Base-by-base conservation (phyloP, 2,113 vertebrate species). In the Panthera tigris region DNA sequence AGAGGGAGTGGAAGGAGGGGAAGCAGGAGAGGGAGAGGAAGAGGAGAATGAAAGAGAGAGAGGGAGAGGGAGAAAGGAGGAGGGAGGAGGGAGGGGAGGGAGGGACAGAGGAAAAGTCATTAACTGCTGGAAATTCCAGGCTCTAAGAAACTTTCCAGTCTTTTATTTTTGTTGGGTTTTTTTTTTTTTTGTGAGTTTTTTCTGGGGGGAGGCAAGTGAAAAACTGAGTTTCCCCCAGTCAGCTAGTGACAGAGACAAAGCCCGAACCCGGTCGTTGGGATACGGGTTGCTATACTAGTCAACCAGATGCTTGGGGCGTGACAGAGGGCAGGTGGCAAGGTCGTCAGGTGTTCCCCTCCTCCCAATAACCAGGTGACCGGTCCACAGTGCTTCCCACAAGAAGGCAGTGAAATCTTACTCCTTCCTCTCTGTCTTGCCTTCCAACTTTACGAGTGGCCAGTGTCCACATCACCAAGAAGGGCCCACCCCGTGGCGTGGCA, bases 391-490 rank as follows among this genome's bases (percentile, higher is more conserved):
- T 63, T 63, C 1, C 4, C 57, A 66, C 76, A 96, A 96, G 89
- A 94, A 45, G 80, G 91, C 0, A 0, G 73, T 89, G 79, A 78
- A 82, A 95, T 80, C 89, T 89, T 82, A 11, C 90, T 89, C 91
- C 91, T 88, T 94, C 87, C 91, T 74, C 84, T 95, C 97, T 97
- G 92, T 50, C 90, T 92, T 74, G 69, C 71, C 21, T 57, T 73
- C 27, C 92, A 84, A 55, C 89, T 97, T 97, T 89, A 96, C 78
- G 95, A 66, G 33, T 5, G 48, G 73, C 89, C 96, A 9, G 45
- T 1, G 45, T 45, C 19, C 57, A 52, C 92, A 7, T 89, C 94
- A 10, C 5, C 0, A 63, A 29, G 61, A 11, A 94, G 93, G 68
- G 13, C 4, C 55, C 0, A 0, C 83, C 80, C 94, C 89, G 12